Evolutionary conservation across 1,140 invertebrate genomes (phyloP).

Genomic region (Heliconius nattereri): DNA sequence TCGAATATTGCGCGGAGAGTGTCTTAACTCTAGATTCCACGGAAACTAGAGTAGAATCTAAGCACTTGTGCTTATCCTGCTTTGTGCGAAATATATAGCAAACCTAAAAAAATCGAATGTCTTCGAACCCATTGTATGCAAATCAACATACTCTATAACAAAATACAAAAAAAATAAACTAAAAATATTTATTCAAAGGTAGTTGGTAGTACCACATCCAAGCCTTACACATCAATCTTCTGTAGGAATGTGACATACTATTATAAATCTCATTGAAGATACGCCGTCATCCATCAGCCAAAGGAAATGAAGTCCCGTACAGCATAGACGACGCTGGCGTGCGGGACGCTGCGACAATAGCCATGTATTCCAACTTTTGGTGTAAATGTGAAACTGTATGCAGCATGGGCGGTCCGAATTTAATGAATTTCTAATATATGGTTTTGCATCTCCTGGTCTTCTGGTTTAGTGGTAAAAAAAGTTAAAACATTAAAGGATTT

Average conservation of each 20-base stretch:
- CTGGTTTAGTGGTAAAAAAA: background rate
- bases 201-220: background rate
- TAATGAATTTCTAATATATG: background rate
- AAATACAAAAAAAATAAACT: background rate
- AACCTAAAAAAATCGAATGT: no score
- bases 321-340: constrained; percentile 29
- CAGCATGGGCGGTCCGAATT: background rate
- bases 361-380: constrained; percentile 25
- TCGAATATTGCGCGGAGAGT: no score
- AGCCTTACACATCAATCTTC: constrained; percentile 56
- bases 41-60: no score
- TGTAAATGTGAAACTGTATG: background rate
- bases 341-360: constrained; percentile 33
- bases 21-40: no score
- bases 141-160: no score
- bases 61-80: no score
- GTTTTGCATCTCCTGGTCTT: background rate
- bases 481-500: background rate
- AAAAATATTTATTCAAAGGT: background rate
- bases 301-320: constrained; percentile 67
- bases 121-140: no score
- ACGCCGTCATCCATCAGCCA: constrained; percentile 67
- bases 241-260: constrained; percentile 63
- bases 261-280: constrained; percentile 75
- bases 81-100: no score